Conservation (phyloP, 1,140 invertebrate genomes). For the Tetragnatha versicolor region DNA sequence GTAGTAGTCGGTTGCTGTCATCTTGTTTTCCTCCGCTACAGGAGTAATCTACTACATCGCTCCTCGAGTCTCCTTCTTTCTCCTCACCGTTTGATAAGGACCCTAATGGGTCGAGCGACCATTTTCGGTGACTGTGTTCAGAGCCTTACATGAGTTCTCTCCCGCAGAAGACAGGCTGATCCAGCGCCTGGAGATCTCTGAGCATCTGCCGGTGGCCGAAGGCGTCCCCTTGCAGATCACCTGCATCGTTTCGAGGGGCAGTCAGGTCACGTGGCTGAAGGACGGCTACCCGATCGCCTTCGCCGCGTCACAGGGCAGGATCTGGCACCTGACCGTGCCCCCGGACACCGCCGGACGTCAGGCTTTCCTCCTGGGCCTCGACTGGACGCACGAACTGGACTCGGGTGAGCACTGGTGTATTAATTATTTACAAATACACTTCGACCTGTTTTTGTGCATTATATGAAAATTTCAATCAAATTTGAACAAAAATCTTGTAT, state of each 20-base stretch:
- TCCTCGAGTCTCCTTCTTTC: no score
- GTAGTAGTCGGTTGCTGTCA: no score
- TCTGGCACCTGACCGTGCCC: constrained; percentile 48
- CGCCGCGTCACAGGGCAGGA: not conserved
- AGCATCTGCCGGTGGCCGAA: constrained; percentile 24
- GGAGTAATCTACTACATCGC: no score
- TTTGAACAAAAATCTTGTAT: no score
- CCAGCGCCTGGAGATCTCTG: constrained; percentile 31
- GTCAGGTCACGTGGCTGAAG: constrained; percentile 45
- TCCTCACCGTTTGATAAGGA: no score
- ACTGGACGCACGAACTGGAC: constrained; percentile 14
- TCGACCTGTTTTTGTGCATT: no score
- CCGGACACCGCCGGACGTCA: constrained; percentile 29
- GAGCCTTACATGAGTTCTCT: no score
- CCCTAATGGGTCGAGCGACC: no score
- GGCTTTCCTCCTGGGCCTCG: constrained; percentile 44
- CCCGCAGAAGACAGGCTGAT: constrained; percentile 1
- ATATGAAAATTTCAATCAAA: no score
- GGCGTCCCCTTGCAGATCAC: constrained; percentile 39
- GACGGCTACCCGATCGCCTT: constrained; percentile 44
- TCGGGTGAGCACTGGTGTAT: constrained; percentile 24
- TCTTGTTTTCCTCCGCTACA: no score
- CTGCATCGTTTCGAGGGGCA: constrained; percentile 26
- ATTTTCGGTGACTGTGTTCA: no score
- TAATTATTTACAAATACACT: not conserved